Evolutionary conservation across 2,888 invertebrate genomes (phyloP).

Genomic region (Microctonus aethiopoides): DNA sequence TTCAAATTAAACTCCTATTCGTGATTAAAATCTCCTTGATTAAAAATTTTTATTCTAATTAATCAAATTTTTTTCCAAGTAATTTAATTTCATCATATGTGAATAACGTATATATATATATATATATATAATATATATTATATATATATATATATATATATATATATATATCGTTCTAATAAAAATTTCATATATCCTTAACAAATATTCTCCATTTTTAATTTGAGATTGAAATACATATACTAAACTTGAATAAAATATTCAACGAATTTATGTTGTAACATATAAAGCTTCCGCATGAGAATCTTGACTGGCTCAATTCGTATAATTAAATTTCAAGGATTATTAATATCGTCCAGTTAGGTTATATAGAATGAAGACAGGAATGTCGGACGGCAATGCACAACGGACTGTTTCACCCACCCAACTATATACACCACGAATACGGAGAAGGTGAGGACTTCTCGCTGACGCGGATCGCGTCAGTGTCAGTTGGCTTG

Average conservation of each 20-base stretch:
- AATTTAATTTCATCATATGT: too few species aligned
- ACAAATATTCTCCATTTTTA: neutral
- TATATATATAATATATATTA: too few species aligned
- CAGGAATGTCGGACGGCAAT: slow-evolving; percentile 4
- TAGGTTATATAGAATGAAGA: slow-evolving; percentile 49
- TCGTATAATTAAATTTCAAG: slow-evolving; percentile 61
- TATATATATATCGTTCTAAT: neutral
- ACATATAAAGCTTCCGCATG: slow-evolving; percentile 36
- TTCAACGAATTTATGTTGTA: neutral
- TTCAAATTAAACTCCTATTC: neutral
- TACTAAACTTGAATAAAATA: neutral
- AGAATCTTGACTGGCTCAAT: slow-evolving; percentile 44
- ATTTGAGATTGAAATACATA: neutral
- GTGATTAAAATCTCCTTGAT: neutral
- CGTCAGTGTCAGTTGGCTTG: slow-evolving; percentile 31
- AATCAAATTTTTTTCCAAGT: too few species aligned
- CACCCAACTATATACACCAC: neutral
- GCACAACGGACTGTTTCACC: neutral
- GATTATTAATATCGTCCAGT: slow-evolving; percentile 58
- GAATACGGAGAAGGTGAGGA: slow-evolving; percentile 28
- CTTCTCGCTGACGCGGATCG: slow-evolving; percentile 36
- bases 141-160: too few species aligned
- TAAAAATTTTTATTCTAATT: too few species aligned
- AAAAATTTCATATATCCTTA: neutral
- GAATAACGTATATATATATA: too few species aligned